Evolutionary conservation across 2,113 vertebrate genomes (phyloP).

Genomic region (Epinephelus cyanopodus): DNA sequence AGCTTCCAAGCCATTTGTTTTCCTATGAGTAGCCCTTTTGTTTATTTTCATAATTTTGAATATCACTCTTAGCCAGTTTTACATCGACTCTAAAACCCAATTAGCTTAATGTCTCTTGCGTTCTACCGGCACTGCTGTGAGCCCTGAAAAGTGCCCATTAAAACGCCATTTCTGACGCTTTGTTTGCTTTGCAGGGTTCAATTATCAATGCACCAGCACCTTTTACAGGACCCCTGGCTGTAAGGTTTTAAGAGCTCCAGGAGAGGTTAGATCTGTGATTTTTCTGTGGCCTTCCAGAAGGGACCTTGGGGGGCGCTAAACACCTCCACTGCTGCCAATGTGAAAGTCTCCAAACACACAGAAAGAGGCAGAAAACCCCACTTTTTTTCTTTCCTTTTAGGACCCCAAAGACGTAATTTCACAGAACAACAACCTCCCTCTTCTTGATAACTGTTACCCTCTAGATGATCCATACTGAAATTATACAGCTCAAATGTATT

Average conservation of each 20-base stretch:
- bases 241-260: slow-evolving; percentile 73
- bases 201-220: slow-evolving; percentile 82
- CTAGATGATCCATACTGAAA: slow-evolving; percentile 63
- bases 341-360: slow-evolving; percentile 44
- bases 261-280: slow-evolving; percentile 73
- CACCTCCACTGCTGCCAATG: slow-evolving; percentile 69
- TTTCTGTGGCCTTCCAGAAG: slow-evolving; percentile 71
- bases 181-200: slow-evolving; percentile 81
- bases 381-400: slow-evolving; percentile 25
- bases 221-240: slow-evolving; percentile 78
- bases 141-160: slow-evolving; percentile 69
- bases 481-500: slow-evolving; percentile 64
- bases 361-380: slow-evolving; percentile 25
- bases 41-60: slow-evolving; percentile 79
- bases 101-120: slow-evolving; percentile 65
- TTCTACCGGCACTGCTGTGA: slow-evolving; percentile 8
- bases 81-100: slow-evolving; percentile 74
- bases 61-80: slow-evolving; percentile 73
- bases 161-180: slow-evolving; percentile 61
- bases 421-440: slow-evolving; percentile 52
- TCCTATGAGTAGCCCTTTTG: slow-evolving; percentile 75
- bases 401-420: slow-evolving; percentile 56
- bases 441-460: slow-evolving; percentile 59
- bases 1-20: slow-evolving; percentile 74
- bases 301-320: slow-evolving; percentile 76